These are phyloP conservation scores for Cichladusa arquata DNA, from an alignment of 2,113 vertebrate species.

Conservation along the genomic window DNA sequence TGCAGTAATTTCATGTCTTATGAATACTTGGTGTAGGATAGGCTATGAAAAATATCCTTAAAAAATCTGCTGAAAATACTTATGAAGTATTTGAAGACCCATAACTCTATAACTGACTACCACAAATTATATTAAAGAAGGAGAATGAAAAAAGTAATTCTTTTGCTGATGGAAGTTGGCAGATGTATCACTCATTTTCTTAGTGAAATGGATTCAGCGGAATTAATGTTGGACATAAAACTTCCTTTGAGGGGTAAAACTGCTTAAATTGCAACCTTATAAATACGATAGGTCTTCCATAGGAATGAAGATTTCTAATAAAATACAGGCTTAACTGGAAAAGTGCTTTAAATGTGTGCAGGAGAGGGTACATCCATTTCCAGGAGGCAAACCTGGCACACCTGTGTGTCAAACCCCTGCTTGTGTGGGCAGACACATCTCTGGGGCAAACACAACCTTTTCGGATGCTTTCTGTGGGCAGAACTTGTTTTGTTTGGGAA, in stretches of 20 bases:
- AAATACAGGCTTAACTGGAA: not conserved
- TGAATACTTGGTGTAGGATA: not conserved
- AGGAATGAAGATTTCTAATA: slow-evolving; percentile 8
- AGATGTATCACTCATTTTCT: slow-evolving; percentile 62
- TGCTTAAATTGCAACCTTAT: slow-evolving; percentile 43
- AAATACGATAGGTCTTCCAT: not conserved
- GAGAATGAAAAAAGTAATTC: slow-evolving; percentile 48
- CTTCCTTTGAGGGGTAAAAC: slow-evolving; percentile 44
- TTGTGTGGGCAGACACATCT: rapidly evolving
- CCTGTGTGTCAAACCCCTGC: not conserved
- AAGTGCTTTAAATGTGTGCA: not conserved
- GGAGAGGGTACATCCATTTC: not conserved
- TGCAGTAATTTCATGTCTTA: not conserved
- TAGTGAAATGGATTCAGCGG: slow-evolving; percentile 25
- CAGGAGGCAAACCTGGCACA: not conserved
- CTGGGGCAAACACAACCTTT: not conserved
- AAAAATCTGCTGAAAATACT: slow-evolving; percentile 17
- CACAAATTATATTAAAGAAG: slow-evolving; percentile 58
- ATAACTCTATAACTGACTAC: slow-evolving; percentile 45
- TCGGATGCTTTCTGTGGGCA: rapidly evolving
- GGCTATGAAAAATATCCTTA: not conserved
- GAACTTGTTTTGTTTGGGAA: not conserved
- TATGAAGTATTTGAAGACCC: slow-evolving; percentile 34
- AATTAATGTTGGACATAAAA: slow-evolving; percentile 64
- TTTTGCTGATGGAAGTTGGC: slow-evolving; percentile 55